Evolutionary conservation across 2,113 vertebrate species (phyloP).

Genomic region (Hippoglossus stenolepis): DNA sequence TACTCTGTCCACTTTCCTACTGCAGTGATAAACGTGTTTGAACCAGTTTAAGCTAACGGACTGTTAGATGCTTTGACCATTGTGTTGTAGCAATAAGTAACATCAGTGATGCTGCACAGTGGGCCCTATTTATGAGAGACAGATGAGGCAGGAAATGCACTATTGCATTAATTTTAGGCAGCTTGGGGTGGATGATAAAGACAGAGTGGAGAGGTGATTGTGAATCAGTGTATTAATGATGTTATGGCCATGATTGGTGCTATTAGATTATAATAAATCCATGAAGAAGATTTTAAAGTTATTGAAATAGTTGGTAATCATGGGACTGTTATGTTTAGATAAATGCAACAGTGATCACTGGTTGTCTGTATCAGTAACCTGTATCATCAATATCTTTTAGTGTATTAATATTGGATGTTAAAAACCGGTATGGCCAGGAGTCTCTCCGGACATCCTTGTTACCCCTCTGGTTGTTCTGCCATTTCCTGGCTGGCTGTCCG

Average conservation of each 20-base stretch:
- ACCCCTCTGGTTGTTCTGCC: conserved; percentile 45
- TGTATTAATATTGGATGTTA: neutral
- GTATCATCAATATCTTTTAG: neutral
- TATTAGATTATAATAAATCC: neutral
- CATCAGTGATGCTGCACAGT: neutral
- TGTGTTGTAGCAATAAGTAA: neutral
- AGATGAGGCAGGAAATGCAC: conserved; percentile 5
- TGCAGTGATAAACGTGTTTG: conserved; percentile 6
- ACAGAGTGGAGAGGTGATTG: too few species aligned
- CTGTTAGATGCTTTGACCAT: neutral
- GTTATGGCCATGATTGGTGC: neutral
- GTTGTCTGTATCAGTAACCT: neutral
- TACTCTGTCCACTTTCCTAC: neutral
- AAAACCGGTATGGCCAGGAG: neutral
- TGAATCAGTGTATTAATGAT: conserved; percentile 3
- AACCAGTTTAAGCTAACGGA: neutral
- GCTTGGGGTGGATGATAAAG: neutral
- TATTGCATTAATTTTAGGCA: conserved; percentile 2
- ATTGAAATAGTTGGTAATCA: neutral
- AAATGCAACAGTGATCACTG: neutral
- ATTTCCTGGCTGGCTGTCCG: conserved; percentile 70
- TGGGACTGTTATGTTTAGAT: neutral
- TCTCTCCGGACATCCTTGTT: conserved; percentile 64
- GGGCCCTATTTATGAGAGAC: fast-evolving
- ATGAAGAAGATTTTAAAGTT: too few species aligned